Base-by-base conservation (phyloP, 2,888 invertebrate genomes). In the Sussaba pulchella region DNA sequence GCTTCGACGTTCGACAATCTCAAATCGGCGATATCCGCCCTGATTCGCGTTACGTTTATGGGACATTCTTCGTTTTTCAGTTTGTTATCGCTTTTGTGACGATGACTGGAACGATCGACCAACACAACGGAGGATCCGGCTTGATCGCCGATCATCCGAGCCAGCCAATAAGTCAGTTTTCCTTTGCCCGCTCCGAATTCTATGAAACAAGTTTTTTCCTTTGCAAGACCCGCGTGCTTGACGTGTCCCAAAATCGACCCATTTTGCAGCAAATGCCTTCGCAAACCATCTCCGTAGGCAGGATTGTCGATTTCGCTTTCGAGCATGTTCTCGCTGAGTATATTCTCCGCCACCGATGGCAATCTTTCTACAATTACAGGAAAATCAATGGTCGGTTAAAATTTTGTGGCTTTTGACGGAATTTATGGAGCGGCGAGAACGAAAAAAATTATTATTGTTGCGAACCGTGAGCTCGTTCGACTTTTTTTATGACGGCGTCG, bases 101-200 rank as follows among this genome's bases (percentile, higher is more conserved):
- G 94, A 84, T 96, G 95, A 84, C 96, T 95, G 36, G 96, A 96
- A 83, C 96, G 95, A 92, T 98, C 98, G 63, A 98, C 93, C 24
- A 97, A 93, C 80, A 98, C 89, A 85, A 96, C 95, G 81, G 95
- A 94, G 17, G 94, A 93, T 59, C 92, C 88, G 85, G 89, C 82
- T 47, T 87, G 88, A 17, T 92, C 87, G 80, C 94, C 93, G 85
- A 96, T 94, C 47, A 95, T 94, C 83, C 93, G 93, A 19, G 96
- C 95, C 71, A 96, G 91, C 95, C 96, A 97, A 91, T 95, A 97
- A 9, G 97, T 96, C 64, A 98, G 90, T 85, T 96, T 96, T 95
- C 97, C 98, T 94, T 96, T 97, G n/a, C 98, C 98, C 10, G 98
- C 98, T 0, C 98, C 98, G 88, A 98, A 96, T 91, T 98, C 98